phyloP scores from a whole-genome alignment of 2,113 vertebrate genomes.

The Pitta sordida region DNA sequence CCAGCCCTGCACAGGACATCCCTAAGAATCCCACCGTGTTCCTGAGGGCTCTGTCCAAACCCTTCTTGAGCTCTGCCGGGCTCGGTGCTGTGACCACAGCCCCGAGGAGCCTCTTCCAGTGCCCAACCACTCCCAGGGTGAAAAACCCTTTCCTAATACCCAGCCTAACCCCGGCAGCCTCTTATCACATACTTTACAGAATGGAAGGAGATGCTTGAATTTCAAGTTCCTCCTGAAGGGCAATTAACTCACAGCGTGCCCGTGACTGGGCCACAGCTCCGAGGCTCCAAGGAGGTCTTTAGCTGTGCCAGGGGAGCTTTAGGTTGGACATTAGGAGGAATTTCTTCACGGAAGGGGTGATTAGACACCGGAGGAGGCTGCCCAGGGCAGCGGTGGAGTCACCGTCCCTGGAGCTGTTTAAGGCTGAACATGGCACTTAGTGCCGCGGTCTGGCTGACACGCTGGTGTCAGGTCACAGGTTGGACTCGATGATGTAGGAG shows the following conservation, averaged over 20 bases:
- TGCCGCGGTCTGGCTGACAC: not conserved
- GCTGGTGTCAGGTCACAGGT: too few relatives aligned
- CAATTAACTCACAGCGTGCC: not conserved
- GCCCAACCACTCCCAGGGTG: not conserved
- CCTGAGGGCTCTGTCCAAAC: not conserved
- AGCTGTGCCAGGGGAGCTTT: not conserved
- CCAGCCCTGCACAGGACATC: not conserved
- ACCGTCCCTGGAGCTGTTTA: not conserved
- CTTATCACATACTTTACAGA: not conserved
- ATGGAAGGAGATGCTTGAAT: not conserved
- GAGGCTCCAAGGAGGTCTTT: not conserved
- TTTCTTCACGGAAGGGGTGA: not conserved
- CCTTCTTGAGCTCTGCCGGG: not conserved
- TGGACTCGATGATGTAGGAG: too few relatives aligned
- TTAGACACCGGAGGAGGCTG: not conserved
- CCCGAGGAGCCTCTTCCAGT: not conserved
- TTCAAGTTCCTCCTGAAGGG: not conserved
- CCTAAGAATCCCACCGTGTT: not conserved
- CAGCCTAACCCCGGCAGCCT: not conserved
- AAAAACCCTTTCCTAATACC: not conserved
- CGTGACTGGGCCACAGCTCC: not conserved
- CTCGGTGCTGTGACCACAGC: not conserved
- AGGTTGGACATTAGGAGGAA: not conserved
- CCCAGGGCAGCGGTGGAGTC: not conserved
- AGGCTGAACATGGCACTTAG: not conserved